phyloP scores from a whole-genome alignment of 2,888 invertebrate genomes.

The Dynastes maya region DNA sequence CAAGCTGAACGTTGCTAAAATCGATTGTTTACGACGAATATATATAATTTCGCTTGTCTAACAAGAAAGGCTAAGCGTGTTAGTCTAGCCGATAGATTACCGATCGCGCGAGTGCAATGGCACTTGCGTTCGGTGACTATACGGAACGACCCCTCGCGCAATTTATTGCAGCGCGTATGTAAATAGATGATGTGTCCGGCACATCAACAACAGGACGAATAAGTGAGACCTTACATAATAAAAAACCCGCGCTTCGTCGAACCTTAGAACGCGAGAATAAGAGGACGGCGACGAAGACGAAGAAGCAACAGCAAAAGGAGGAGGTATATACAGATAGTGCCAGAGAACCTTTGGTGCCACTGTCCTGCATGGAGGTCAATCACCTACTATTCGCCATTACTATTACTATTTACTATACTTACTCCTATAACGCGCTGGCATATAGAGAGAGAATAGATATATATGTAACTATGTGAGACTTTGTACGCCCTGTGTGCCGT shows the following conservation, averaged over 20 bases:
- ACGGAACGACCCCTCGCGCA: background rate
- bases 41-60: background rate
- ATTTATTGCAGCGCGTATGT: slow-evolving; percentile 47
- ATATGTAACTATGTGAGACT: background rate
- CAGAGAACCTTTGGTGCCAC: slow-evolving; percentile 59
- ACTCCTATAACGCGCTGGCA: background rate
- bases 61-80: background rate
- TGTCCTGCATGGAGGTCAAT: slow-evolving; percentile 68
- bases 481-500: slow-evolving; percentile 2
- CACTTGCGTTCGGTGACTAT: slow-evolving; percentile 22
- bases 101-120: slow-evolving; percentile 46
- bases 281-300: background rate
- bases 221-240: slow-evolving; percentile 48
- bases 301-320: background rate
- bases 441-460: slow-evolving; percentile 2
- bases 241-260: slow-evolving; percentile 35
- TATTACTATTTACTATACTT: slow-evolving; percentile 41
- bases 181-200: slow-evolving; percentile 49
- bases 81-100: background rate
- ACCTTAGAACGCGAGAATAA: background rate
- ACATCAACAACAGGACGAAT: slow-evolving; percentile 30
- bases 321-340: slow-evolving; percentile 51
- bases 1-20: background rate
- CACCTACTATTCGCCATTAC: slow-evolving; percentile 59
- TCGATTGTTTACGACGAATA: slow-evolving; percentile 13